Conservation (phyloP, 2,113 vertebrate genomes). For the Mesitornis unicolor region DNA sequence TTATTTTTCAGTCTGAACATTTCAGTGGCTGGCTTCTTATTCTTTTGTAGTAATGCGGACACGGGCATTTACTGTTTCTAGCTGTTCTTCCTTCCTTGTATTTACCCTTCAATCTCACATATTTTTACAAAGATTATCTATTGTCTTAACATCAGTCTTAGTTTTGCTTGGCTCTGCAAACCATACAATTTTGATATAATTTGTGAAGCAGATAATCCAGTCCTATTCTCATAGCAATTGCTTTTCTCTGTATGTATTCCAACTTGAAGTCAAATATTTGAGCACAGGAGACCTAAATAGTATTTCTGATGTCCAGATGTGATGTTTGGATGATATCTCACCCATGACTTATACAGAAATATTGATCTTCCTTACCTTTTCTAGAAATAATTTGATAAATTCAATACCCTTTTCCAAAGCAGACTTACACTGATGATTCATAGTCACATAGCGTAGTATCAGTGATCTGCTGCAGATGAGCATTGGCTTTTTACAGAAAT, state of each 20-base stretch:
- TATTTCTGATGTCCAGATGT: neutral
- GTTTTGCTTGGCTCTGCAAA: neutral
- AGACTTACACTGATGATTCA: neutral
- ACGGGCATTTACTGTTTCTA: neutral
- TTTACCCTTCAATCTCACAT: neutral
- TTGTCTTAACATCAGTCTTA: neutral
- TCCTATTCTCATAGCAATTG: neutral
- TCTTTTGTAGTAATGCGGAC: neutral
- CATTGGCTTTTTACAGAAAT: neutral
- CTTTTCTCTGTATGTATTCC: neutral
- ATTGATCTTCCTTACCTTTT: constrained; percentile 10
- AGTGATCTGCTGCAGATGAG: neutral
- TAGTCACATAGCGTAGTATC: neutral
- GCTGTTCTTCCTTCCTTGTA: neutral
- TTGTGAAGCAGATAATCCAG: neutral
- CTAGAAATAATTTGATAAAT: neutral
- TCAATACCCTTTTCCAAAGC: neutral
- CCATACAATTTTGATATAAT: neutral
- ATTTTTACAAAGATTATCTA: neutral
- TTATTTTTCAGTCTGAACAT: neutral
- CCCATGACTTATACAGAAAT: neutral
- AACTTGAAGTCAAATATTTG: neutral
- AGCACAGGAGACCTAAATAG: neutral
- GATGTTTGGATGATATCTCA: neutral
- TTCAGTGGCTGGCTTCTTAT: neutral